Conservation (phyloP, 2,797 vertebrate species). For the Gastrophryne carolinensis region DNA sequence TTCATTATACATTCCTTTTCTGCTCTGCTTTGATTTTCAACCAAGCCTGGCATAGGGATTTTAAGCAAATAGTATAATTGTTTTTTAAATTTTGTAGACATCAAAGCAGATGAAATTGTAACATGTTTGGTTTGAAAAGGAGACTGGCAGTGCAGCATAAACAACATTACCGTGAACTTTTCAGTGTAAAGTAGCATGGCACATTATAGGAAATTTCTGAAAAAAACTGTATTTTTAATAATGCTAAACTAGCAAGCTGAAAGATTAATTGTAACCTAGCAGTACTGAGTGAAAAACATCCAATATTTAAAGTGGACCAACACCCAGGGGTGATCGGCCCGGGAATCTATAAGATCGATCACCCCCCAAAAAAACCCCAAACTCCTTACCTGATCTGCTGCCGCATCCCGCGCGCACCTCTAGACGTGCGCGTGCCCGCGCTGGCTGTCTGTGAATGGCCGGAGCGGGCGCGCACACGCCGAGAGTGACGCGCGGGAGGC, state of each 20-base stretch:
- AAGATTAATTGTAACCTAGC: constrained; percentile 3
- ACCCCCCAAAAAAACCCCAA: too few species aligned
- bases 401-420: too few species aligned
- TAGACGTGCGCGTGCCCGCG: too few species aligned
- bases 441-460: too few species aligned
- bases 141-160: constrained; percentile 22
- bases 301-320: too few species aligned
- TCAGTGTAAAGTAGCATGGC: constrained; percentile 17
- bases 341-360: too few species aligned
- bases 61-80: constrained; percentile 36
- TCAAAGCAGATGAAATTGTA: constrained; percentile 40
- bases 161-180: not conserved
- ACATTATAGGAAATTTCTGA: constrained; percentile 23
- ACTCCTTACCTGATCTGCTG: too few species aligned
- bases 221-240: not conserved
- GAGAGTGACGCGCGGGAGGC: too few species aligned
- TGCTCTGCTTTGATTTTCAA: constrained; percentile 32
- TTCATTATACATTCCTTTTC: constrained; percentile 43
- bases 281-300: not conserved
- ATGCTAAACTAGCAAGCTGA: constrained; percentile 5
- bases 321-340: too few species aligned
- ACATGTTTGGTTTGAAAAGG: constrained; percentile 29
- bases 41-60: constrained; percentile 23
- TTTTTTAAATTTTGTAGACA: constrained; percentile 21
- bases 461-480: too few species aligned